These are phyloP conservation scores for Ichneumoninae sp. DNA, from an alignment of 2,888 invertebrate genomes.

Conservation along the genomic window DNA sequence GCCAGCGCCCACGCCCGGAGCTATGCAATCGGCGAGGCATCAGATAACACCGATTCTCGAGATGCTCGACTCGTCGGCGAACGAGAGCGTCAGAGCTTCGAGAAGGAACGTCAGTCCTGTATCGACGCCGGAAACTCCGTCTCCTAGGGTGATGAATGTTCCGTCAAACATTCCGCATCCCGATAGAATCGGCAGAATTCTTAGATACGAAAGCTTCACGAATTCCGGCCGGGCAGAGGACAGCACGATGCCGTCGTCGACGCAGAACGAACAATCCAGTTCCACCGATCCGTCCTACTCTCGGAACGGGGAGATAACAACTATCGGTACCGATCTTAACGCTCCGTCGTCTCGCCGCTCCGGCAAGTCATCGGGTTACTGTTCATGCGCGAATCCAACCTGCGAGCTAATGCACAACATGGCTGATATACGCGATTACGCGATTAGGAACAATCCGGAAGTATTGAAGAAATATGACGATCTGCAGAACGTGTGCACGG, in stretches of 20 bases:
- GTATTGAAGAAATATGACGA: slow-evolving; percentile 84
- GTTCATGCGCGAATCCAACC: slow-evolving; percentile 76
- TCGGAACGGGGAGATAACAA: slow-evolving; percentile 29
- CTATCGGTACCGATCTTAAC: neutral
- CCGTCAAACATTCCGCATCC: slow-evolving; percentile 79
- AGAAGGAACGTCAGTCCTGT: slow-evolving; percentile 78
- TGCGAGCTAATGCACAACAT: slow-evolving; percentile 75
- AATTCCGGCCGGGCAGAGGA: neutral
- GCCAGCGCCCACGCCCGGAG: slow-evolving; percentile 72
- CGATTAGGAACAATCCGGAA: slow-evolving; percentile 75
- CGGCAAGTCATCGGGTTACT: slow-evolving; percentile 63
- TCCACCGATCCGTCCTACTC: slow-evolving; percentile 67
- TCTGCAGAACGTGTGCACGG: slow-evolving; percentile 85
- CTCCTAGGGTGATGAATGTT: slow-evolving; percentile 79
- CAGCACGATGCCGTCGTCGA: slow-evolving; percentile 56
- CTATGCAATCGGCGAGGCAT: slow-evolving; percentile 64
- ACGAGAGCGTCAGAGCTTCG: slow-evolving; percentile 69
- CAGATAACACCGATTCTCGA: slow-evolving; percentile 79
- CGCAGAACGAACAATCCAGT: slow-evolving; percentile 64
- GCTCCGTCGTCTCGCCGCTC: slow-evolving; percentile 25
- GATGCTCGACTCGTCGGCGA: slow-evolving; percentile 77
- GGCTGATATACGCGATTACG: slow-evolving; percentile 70
- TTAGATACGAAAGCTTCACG: slow-evolving; percentile 64
- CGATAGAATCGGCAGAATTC: slow-evolving; percentile 70
- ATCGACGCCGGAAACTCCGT: slow-evolving; percentile 82